Conservation (phyloP, 2,797 vertebrate genomes). For the Falco peregrinus region DNA sequence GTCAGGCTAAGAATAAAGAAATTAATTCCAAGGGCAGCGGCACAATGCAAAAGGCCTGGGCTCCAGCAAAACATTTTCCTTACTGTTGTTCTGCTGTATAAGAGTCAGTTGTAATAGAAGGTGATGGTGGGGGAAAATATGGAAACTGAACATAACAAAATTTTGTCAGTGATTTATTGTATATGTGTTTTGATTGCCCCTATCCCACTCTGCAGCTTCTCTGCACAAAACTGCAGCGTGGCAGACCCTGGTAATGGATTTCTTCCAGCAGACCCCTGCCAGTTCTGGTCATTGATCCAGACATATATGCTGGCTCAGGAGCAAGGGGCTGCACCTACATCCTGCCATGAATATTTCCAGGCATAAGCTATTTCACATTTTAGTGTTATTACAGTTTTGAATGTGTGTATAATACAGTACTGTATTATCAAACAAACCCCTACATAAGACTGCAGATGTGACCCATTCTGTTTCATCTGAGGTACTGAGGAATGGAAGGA, state of each 20-base stretch:
- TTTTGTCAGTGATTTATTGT: background rate
- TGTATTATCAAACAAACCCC: conserved; percentile 57
- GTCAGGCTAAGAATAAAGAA: conserved; percentile 71
- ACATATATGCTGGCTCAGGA: background rate
- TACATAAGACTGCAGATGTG: conserved; percentile 58
- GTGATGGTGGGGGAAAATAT: background rate
- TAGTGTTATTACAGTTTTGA: conserved; percentile 41
- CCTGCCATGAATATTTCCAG: conserved; percentile 45
- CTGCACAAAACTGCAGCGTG: background rate
- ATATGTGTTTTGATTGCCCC: background rate
- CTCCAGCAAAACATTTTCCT: conserved; percentile 66
- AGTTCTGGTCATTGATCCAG: conserved; percentile 28
- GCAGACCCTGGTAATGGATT: background rate
- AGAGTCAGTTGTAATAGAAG: background rate
- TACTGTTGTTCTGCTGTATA: conserved; percentile 22
- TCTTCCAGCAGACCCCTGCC: background rate
- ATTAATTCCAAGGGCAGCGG: conserved; percentile 69
- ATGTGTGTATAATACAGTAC: conserved; percentile 26
- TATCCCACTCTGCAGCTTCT: conserved; percentile 4
- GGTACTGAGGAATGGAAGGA: conserved; percentile 10
- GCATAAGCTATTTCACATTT: conserved; percentile 52
- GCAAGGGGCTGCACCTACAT: background rate
- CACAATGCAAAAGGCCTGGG: conserved; percentile 37
- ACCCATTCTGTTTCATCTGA: conserved; percentile 52
- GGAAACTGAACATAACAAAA: background rate